These are phyloP conservation scores for Saguinus imperator DNA, from an alignment of 2,113 vertebrate genomes.

Conservation along the genomic window DNA sequence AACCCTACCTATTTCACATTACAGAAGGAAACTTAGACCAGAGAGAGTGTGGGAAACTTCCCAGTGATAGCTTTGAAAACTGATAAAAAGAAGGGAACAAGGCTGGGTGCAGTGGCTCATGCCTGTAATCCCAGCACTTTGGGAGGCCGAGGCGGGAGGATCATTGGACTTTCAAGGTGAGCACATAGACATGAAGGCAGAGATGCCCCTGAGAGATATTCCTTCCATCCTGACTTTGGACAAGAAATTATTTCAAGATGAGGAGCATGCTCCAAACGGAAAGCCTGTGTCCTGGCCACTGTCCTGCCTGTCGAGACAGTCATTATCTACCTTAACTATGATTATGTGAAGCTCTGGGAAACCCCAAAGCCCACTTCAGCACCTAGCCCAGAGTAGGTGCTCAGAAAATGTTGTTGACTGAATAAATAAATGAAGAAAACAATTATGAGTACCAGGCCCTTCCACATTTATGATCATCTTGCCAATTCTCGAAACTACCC, in stretches of 20 bases:
- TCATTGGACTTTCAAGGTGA: neutral
- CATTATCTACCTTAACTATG: accelerated
- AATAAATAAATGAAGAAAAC: neutral
- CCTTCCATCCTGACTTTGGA: neutral
- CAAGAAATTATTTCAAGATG: neutral
- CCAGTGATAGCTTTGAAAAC: too few species aligned
- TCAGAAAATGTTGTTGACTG: neutral
- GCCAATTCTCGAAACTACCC: neutral
- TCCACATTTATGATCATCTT: neutral
- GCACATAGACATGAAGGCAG: neutral
- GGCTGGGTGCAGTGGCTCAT: too few species aligned
- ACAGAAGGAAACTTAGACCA: neutral
- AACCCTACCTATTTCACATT: neutral
- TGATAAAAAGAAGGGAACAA: too few species aligned
- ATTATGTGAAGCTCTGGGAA: accelerated
- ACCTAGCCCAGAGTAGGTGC: neutral
- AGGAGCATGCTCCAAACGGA: too few species aligned
- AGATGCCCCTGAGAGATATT: neutral
- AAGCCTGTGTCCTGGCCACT: too few species aligned
- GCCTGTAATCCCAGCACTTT: too few species aligned
- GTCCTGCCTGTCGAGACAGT: neutral
- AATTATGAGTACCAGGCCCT: neutral
- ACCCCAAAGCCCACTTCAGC: neutral
- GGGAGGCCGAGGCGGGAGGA: too few species aligned
- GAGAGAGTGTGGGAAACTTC: neutral